phyloP scores from a whole-genome alignment of 53 echinoderm and acorn worm genomes.

The Arbacia lixula region DNA sequence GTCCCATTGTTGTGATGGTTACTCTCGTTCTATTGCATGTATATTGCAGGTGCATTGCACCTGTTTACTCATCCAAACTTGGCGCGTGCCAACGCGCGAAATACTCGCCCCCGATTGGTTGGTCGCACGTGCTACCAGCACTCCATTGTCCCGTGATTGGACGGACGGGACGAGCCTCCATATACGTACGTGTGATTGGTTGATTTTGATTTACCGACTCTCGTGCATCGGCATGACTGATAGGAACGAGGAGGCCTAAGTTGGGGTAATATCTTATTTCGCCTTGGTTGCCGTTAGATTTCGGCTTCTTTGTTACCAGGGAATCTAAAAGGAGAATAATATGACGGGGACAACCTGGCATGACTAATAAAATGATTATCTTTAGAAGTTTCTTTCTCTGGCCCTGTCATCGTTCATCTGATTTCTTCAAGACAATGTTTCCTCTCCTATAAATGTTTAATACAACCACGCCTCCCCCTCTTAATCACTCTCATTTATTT shows the following conservation, averaged over 20 bases:
- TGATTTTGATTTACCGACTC: background rate
- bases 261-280: background rate
- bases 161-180: background rate
- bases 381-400: no score
- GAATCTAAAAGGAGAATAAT: no score
- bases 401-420: no score
- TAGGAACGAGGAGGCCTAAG: background rate
- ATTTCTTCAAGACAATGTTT: no score
- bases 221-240: background rate
- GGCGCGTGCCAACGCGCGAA: slow-evolving; percentile 33
- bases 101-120: background rate
- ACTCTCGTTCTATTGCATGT: background rate
- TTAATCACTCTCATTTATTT: no score
- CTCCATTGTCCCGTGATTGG: slow-evolving; percentile 9
- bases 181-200: background rate
- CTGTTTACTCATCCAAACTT: slow-evolving; percentile 41
- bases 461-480: no score
- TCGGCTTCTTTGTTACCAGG: slow-evolving; percentile 7
- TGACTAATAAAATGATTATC: no score
- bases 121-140: background rate
- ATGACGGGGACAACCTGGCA: no score
- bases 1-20: background rate
- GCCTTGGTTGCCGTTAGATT: background rate
- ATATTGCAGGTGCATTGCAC: slow-evolving; percentile 44
- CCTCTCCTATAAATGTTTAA: no score